Evolutionary conservation across 2,888 invertebrate genomes (phyloP), one percentile per base, ranked within the genome.

Genomic region (Epinotia ramella): DNA sequence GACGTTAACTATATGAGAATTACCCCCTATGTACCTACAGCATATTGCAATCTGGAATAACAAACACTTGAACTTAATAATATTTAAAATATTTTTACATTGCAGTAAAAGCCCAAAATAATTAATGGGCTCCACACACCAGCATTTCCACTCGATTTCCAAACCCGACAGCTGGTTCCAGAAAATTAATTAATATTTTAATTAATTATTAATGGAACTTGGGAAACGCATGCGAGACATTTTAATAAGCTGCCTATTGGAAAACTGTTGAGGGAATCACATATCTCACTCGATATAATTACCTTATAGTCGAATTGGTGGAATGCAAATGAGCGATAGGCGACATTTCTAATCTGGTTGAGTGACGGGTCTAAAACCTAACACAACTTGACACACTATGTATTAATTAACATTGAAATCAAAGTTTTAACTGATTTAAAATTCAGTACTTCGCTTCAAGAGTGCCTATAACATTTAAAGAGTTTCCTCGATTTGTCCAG

Each of bases 211-310:
- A 60, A 62, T 76, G 71, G 66, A 67, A 66, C 66, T 46, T 63
- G 64, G 66, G 62, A 33, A 63, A 62, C 62, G 76, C 71, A 62
- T 60, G 75, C 49, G 60, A 70, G 65, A 60, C 65, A 75, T 70
- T 70, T 75, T 75, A 75, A 75, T 75, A 70, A 70, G 65, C 70
- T 65, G 70, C 65, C 59, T 66, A 75, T 75, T 60, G 75, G 65
- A 66, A 75, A 65, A 40, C 53, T 70, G 65, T 70, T 59, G 70
- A 75, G 57, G 65, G 49, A 63, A 64, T 57, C 16, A 7, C 18
- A 44, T 40, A 69, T 40, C 24, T 44, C 24, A 46, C 24, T 44
- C 24, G 44, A 44, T 53, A 46, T 18, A 11, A 18, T n/a, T 9
- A 11, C n/a, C n/a, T 53, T 16, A 53, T 13, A 53, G 40, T 7